Evolutionary conservation across 2,888 invertebrate species (phyloP), one percentile per base, ranked within the genome.

Genomic region (Phortica okadai): DNA sequence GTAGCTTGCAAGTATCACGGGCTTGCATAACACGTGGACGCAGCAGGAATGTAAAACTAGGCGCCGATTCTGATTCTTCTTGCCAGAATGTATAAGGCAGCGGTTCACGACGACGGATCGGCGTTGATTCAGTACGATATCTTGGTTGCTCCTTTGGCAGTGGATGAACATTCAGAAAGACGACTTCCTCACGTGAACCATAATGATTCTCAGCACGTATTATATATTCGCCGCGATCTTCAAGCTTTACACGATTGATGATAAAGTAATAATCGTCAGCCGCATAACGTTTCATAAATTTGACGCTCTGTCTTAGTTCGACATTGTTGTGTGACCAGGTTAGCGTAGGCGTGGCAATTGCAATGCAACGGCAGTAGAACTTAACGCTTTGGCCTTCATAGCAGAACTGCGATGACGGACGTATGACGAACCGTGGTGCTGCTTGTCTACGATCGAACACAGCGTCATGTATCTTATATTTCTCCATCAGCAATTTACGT

Each of bases 1-100:
- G 95, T 82, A 99, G 94, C 93, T 99, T 99, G 93, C 99, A 99
- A 77, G 98, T 98, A 91, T 97, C 96, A 82, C 98, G 95, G 88
- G 94, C 94, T 93, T 99, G 99, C 95, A 99, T 99, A 87, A 99
- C 97, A 91, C 99, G 97, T 90, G 99, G 99, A 92, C 99, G 95
- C 85, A 99, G 95, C 89, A 97, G 95, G 97, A 99, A 99, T 89
- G 98, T 98, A 93, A 99, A 99, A 90, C 95, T 95, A 79, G 99
- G 99, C 79, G 97, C 97, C 88, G 96, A 95, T 92, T 98, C 97
- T 91, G 96, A 95, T 87, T 96, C 96, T 91, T 98, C 97, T 92
- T 97, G 96, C 96, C 97, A 97, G 93, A 96, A 95, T 79, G 95
- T 96, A 92, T 96, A 97, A 3, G 96, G 95, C 44, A 97, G 92